These are phyloP conservation scores for Acipenser ruthenus DNA, from an alignment of 2,797 vertebrate genomes.

Conservation along the genomic window DNA sequence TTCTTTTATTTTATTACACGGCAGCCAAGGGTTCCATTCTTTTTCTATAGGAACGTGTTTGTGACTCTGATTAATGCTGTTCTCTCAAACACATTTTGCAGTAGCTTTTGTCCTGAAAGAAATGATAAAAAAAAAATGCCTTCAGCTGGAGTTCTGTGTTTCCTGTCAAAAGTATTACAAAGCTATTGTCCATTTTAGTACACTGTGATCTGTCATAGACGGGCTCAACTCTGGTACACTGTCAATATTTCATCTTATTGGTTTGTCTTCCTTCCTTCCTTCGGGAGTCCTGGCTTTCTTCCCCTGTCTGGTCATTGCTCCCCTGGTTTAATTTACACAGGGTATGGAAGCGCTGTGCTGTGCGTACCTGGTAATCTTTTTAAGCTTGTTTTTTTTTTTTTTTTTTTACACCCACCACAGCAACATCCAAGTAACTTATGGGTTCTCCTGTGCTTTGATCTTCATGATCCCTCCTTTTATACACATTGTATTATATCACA, in stretches of 20 bases:
- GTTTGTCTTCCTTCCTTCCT: conserved; percentile 18
- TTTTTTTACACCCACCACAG: background rate
- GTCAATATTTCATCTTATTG: conserved; percentile 26
- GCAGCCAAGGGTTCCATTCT: background rate
- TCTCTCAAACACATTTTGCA: no score
- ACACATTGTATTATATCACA: no score
- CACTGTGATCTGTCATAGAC: conserved; percentile 14
- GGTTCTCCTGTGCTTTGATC: background rate
- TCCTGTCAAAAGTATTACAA: conserved; percentile 11
- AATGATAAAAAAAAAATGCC: no score
- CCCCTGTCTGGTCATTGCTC: background rate
- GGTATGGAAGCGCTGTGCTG: no score
- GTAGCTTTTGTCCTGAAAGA: no score
- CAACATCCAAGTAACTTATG: background rate
- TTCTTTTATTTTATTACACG: no score
- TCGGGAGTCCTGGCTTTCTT: conserved; percentile 9
- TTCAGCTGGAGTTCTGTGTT: background rate
- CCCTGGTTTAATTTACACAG: conserved; percentile 25
- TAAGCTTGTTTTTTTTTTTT: no score
- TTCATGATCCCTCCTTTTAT: background rate
- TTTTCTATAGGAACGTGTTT: background rate
- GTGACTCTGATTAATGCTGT: background rate
- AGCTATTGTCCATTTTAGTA: conserved; percentile 27
- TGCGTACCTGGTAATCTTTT: no score
- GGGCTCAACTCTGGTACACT: conserved; percentile 7